phyloP scores from a whole-genome alignment of 2,888 invertebrate species.

The Yponomeuta sedellus region DNA sequence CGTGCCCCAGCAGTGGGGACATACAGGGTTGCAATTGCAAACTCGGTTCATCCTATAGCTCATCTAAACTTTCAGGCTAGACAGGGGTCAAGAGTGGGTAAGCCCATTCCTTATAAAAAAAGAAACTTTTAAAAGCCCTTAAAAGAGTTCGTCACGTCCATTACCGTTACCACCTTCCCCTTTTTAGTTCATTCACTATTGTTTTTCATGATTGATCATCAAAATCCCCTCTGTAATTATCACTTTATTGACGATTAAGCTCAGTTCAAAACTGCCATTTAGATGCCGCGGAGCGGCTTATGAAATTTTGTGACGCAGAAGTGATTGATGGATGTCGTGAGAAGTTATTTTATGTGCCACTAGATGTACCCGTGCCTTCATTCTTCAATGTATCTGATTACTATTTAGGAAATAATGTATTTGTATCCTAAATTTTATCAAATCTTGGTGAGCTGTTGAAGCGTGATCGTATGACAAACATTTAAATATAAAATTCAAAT shows the following conservation, averaged over 20 bases:
- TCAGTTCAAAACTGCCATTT: constrained; percentile 26
- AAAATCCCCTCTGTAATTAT: constrained; percentile 45
- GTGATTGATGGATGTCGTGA: not conserved
- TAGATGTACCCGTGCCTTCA: not conserved
- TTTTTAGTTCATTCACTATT: constrained; percentile 15
- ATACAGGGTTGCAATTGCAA: not conserved
- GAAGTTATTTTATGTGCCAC: not conserved
- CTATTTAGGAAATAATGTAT: not conserved
- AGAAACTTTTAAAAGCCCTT: not conserved
- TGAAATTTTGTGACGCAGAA: not conserved
- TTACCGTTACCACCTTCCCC: constrained; percentile 11
- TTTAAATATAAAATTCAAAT: not conserved
- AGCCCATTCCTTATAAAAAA: too few relatives aligned
- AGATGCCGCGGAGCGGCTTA: not conserved
- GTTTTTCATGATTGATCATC: constrained; percentile 56
- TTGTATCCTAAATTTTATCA: too few relatives aligned
- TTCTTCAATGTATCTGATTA: not conserved
- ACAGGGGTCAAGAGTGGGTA: too few relatives aligned
- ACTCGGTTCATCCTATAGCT: too few relatives aligned
- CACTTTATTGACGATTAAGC: constrained; percentile 49
- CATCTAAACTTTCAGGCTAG: too few relatives aligned
- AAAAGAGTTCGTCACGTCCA: not conserved
- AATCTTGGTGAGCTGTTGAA: too few relatives aligned
- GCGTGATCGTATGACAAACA: not conserved
- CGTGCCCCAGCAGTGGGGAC: too few relatives aligned